Percentiles rank a stretch among this genome's conserved stretches.
Evolutionary conservation across 2,797 vertebrate species (phyloP).

Genomic region (Sarcoramphus papa): DNA sequence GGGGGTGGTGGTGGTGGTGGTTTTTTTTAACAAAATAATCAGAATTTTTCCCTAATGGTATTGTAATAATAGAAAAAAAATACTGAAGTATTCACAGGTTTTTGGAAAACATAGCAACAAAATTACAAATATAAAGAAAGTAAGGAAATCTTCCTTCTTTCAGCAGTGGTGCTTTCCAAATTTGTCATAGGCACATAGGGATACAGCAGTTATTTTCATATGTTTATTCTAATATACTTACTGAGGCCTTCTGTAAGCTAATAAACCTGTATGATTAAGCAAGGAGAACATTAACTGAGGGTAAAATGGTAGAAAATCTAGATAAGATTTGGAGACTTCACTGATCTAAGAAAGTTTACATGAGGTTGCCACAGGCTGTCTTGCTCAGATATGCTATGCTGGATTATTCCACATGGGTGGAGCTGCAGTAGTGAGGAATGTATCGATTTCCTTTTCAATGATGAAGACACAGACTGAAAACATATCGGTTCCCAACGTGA

Average conservation of each 20-base stretch:
- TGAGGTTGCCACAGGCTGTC: not conserved
- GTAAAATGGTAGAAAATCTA: not conserved
- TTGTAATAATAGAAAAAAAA: not conserved
- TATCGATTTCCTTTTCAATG: not conserved
- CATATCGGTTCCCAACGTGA: no score
- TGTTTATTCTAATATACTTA: not conserved
- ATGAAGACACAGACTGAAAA: not conserved
- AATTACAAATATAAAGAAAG: not conserved
- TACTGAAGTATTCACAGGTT: not conserved
- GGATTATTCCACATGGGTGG: not conserved
- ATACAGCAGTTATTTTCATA: not conserved
- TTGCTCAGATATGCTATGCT: not conserved
- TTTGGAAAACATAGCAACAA: not conserved
- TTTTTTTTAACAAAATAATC: not conserved
- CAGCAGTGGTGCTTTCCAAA: not conserved
- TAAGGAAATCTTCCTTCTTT: not conserved
- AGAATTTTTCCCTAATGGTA: not conserved
- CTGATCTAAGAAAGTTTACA: not conserved
- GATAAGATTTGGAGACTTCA: not conserved
- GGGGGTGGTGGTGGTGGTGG: no score
- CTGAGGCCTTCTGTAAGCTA: not conserved
- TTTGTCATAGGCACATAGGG: fast-evolving
- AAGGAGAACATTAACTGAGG: not conserved
- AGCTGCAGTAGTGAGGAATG: not conserved
- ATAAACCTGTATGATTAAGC: not conserved